Percentiles rank a stretch among this genome's conserved stretches.
Evolutionary conservation across 1,140 invertebrate species (phyloP).

Genomic region (Condylostylus longicornis): DNA sequence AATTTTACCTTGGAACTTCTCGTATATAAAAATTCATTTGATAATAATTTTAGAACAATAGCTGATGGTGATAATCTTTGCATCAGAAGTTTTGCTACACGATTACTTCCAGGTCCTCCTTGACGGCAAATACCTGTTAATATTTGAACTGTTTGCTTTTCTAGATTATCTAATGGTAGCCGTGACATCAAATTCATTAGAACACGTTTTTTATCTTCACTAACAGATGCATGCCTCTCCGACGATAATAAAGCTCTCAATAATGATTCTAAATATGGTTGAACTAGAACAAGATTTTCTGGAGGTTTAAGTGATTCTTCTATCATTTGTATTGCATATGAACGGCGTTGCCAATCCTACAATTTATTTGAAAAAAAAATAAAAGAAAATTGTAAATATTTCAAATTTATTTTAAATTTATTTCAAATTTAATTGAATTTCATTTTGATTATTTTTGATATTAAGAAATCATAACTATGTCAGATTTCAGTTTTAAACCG

Average conservation of each 20-base stretch:
- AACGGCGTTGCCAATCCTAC: conserved; percentile 41
- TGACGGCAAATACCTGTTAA: conserved; percentile 42
- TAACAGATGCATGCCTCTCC: conserved; percentile 26
- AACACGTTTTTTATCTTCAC: conserved; percentile 24
- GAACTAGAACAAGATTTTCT: conserved; percentile 35
- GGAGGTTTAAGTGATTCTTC: conserved; percentile 37
- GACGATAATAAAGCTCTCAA: conserved; percentile 39
- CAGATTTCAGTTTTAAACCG: too few relatives aligned
- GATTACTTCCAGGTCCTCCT: conserved; percentile 39
- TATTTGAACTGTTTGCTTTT: conserved; percentile 33
- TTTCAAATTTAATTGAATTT: too few relatives aligned
- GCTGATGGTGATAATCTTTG: conserved; percentile 43
- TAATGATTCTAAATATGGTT: conserved; percentile 45
- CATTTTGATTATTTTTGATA: too few relatives aligned
- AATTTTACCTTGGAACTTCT: conserved; percentile 44
- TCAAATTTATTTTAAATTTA: too few relatives aligned
- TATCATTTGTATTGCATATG: conserved; percentile 40
- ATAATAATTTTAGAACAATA: conserved; percentile 44
- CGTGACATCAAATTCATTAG: conserved; percentile 27
- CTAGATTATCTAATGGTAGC: conserved; percentile 29
- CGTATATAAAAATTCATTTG: conserved; percentile 45
- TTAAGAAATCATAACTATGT: too few relatives aligned
- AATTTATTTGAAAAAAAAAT: too few relatives aligned
- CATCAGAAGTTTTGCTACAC: conserved; percentile 47
- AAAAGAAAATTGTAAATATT: too few relatives aligned